Evolutionary conservation across 2,797 vertebrate species (phyloP).

Genomic region (Neostethus bicornis): DNA sequence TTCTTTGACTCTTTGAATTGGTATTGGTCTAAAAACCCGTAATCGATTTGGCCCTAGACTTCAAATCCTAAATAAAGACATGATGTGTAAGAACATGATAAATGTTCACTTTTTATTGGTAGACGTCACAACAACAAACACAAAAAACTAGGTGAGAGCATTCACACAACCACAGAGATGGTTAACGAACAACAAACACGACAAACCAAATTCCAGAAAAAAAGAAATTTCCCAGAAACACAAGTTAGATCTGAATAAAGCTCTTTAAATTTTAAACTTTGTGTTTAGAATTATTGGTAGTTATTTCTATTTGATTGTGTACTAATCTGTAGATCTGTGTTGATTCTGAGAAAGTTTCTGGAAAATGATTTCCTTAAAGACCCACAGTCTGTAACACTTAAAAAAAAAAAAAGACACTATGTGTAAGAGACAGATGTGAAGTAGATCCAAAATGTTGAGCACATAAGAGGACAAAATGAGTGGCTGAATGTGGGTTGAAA

Average conservation of each 20-base stretch:
- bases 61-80: too few relatives aligned
- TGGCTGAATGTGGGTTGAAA: background rate
- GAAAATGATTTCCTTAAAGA: background rate
- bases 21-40: too few relatives aligned
- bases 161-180: conserved; percentile 28
- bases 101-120: background rate
- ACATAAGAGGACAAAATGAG: background rate
- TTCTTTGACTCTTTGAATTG: too few relatives aligned
- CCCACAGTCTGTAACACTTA: background rate
- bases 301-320: background rate
- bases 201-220: background rate
- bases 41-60: too few relatives aligned
- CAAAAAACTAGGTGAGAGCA: conserved; percentile 7
- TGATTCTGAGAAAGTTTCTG: background rate
- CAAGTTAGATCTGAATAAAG: background rate
- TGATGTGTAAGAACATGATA: too few relatives aligned
- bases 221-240: background rate
- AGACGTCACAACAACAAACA: conserved; percentile 22
- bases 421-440: conserved; percentile 27
- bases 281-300: background rate
- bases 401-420: background rate
- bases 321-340: background rate
- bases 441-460: conserved; percentile 70
- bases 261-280: too few relatives aligned
- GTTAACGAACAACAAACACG: conserved; percentile 11